These are phyloP conservation scores for Hyles vespertilio DNA, from an alignment of 1,140 invertebrate species.

Conservation along the genomic window DNA sequence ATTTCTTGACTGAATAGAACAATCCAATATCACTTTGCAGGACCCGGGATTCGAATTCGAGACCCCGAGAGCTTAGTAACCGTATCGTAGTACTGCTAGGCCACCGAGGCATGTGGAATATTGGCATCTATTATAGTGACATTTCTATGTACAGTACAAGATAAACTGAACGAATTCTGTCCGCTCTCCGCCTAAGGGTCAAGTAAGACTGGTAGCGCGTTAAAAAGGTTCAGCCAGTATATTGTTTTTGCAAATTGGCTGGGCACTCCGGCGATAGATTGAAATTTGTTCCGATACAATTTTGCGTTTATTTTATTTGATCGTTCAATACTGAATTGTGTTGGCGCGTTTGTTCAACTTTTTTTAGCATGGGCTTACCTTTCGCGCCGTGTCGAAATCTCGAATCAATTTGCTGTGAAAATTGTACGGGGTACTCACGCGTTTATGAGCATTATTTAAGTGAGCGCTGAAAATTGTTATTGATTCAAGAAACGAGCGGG, in stretches of 20 bases:
- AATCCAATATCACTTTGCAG: too few species aligned
- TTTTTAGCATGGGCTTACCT: too few species aligned
- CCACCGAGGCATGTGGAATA: too few species aligned
- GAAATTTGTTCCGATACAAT: slow-evolving; percentile 46
- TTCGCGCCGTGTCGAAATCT: too few species aligned
- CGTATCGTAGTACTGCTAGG: too few species aligned
- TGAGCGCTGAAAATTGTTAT: not conserved
- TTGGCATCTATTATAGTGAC: not conserved
- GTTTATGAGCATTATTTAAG: not conserved
- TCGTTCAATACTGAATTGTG: slow-evolving; percentile 10
- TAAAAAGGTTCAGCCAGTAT: slow-evolving; percentile 8
- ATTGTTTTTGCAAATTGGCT: slow-evolving; percentile 13
- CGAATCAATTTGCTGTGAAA: too few species aligned
- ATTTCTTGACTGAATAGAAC: too few species aligned
- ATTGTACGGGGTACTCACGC: too few species aligned
- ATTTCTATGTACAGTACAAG: not conserved
- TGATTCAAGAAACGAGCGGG: too few species aligned
- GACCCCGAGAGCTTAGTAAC: too few species aligned
- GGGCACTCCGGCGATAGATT: slow-evolving; percentile 28
- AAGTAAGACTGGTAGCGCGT: slow-evolving; percentile 3
- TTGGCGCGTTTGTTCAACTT: too few species aligned
- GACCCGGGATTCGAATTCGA: too few species aligned
- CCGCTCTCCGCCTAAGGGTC: slow-evolving; percentile 1
- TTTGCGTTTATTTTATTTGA: slow-evolving; percentile 45
- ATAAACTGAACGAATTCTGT: not conserved